These are phyloP conservation scores for Plectropomus leopardus DNA, from an alignment of 2,113 vertebrate genomes.

Conservation along the genomic window DNA sequence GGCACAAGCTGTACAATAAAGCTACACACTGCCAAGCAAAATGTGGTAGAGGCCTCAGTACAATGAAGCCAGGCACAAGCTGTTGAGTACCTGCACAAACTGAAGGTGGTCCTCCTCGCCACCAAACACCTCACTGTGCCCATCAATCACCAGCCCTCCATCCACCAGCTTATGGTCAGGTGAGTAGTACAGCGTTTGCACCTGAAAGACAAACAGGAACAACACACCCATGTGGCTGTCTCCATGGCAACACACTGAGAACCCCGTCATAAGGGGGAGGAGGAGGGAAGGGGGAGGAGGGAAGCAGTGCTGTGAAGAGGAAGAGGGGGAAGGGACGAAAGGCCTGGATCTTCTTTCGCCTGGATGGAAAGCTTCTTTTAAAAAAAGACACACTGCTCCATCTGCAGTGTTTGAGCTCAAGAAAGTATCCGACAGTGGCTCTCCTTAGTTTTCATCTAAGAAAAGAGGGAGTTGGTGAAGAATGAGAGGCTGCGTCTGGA, in stretches of 20 bases:
- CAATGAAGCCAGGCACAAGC: constrained; percentile 71
- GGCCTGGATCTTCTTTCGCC: constrained; percentile 57
- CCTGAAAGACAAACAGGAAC: constrained; percentile 98
- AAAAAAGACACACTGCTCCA: constrained; percentile 51
- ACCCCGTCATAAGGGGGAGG: constrained; percentile 52
- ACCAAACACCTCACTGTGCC: constrained; percentile 98
- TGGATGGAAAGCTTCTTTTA: constrained; percentile 55
- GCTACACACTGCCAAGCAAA: constrained; percentile 52
- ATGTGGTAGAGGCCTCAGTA: constrained; percentile 12
- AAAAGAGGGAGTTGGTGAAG: constrained; percentile 67
- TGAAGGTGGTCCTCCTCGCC: constrained; percentile 99
- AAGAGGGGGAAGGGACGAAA: constrained; percentile 32
- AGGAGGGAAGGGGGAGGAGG: neutral
- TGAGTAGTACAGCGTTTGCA: constrained; percentile 99
- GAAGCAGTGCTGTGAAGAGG: constrained; percentile 84
- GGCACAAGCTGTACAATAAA: constrained; percentile 23
- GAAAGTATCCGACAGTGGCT: constrained; percentile 22
- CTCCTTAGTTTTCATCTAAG: constrained; percentile 65
- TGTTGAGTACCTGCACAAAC: constrained; percentile 98
- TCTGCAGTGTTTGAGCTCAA: constrained; percentile 51
- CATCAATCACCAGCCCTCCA: constrained; percentile 95
- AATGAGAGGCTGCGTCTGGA: constrained; percentile 67
- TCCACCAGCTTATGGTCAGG: constrained; percentile 99
- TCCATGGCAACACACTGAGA: constrained; percentile 88
- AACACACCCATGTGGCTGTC: constrained; percentile 98